Percentiles rank a stretch among this genome's conserved stretches.
Evolutionary conservation across 1,140 invertebrate genomes (phyloP).

Genomic region (Dendrolimus punctatus): DNA sequence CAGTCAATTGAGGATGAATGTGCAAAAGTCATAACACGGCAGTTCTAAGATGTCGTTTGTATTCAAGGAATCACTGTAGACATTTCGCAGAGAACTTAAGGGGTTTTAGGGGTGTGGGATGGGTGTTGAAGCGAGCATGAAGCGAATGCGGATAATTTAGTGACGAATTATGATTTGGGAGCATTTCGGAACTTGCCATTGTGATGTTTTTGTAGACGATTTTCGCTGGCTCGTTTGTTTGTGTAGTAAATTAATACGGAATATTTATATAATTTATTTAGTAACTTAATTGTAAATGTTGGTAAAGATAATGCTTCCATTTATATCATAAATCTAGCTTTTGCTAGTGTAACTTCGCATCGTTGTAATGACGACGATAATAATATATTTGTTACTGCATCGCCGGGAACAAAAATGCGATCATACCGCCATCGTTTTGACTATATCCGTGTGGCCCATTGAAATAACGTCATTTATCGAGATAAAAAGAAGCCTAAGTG

Average conservation of each 20-base stretch:
- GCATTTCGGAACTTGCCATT: conserved; percentile 25
- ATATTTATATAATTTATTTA: conserved; percentile 1
- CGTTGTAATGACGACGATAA: no score
- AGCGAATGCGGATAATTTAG: conserved; percentile 50
- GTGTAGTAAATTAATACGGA: background rate
- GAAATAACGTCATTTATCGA: no score
- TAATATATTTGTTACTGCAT: no score
- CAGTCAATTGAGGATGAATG: conserved; percentile 40
- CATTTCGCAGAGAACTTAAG: conserved; percentile 62
- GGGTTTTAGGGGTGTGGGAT: conserved; percentile 13
- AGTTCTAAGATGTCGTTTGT: conserved; percentile 67
- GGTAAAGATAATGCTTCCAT: no score
- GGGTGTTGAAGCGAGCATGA: conserved; percentile 43
- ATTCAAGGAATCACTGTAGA: conserved; percentile 71
- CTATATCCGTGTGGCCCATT: no score
- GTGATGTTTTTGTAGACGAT: conserved; percentile 13
- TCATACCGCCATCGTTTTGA: no score
- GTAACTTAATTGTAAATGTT: background rate
- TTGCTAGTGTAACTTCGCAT: no score
- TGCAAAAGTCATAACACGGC: conserved; percentile 58
- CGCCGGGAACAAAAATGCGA: no score
- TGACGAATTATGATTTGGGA: conserved; percentile 38
- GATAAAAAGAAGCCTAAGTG: no score
- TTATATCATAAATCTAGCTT: no score
- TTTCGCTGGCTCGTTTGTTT: no score